Evolutionary conservation across 2,888 invertebrate genomes (phyloP).

Genomic region (Pandemis heparana): DNA sequence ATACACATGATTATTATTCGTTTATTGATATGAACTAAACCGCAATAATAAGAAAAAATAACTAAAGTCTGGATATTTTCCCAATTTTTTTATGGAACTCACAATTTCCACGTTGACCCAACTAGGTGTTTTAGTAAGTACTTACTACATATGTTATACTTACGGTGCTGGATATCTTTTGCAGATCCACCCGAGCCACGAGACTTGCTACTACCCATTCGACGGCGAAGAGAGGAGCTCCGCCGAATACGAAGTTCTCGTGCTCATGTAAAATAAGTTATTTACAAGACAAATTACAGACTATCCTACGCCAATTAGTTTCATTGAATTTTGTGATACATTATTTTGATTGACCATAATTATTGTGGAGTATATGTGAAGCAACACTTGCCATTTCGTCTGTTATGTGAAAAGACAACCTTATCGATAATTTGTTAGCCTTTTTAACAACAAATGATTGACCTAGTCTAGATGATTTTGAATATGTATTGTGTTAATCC

Average conservation of each 20-base stretch:
- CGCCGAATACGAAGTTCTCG: conserved; percentile 89
- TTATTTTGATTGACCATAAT: not conserved
- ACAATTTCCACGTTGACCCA: too few species aligned
- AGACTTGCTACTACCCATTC: conserved; percentile 87
- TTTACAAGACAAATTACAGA: not conserved
- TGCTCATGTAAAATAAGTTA: conserved; percentile 66
- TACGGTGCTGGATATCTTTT: conserved; percentile 48
- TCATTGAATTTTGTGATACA: not conserved
- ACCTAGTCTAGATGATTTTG: not conserved
- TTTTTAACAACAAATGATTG: too few species aligned
- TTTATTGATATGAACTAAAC: too few species aligned
- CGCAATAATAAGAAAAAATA: too few species aligned
- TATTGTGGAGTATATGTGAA: not conserved
- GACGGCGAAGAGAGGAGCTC: conserved; percentile 88
- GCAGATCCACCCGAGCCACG: conserved; percentile 88
- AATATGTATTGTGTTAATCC: not conserved
- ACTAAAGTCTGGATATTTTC: not conserved
- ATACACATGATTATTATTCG: too few species aligned
- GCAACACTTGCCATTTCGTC: conserved; percentile 17
- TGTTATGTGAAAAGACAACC: conserved; percentile 1
- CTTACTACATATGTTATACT: too few species aligned
- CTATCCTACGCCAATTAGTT: not conserved
- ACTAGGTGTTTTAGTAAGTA: too few species aligned
- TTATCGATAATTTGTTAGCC: too few species aligned
- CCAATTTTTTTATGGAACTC: too few species aligned